A percentile compares a stretch with the other conserved stretches of the same genome.
Conservation (phyloP, 2,888 invertebrate species). For the Netelia fuscicornis region DNA sequence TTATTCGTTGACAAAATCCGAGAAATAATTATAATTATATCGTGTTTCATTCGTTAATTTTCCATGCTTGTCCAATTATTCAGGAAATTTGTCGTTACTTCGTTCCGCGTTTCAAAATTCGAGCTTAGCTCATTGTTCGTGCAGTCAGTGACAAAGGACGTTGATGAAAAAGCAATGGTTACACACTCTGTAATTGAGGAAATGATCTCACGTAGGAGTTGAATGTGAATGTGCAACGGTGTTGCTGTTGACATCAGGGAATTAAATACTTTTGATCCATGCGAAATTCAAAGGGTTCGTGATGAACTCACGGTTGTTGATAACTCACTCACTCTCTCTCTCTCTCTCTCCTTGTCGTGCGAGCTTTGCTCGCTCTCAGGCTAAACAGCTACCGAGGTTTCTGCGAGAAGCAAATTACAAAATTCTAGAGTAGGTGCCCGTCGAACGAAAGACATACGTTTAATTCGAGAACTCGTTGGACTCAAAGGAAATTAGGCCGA, state of each 20-base stretch:
- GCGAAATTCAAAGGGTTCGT: not conserved
- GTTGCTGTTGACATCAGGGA: not conserved
- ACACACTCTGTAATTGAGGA: not conserved
- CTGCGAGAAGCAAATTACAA: not conserved
- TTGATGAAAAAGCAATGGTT: not conserved
- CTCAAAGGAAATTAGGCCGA: too few species aligned
- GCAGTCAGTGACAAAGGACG: not conserved
- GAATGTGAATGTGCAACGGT: slow-evolving; percentile 9
- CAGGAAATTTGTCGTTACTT: too few species aligned
- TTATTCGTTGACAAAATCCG: slow-evolving; percentile 14
- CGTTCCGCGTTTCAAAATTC: too few species aligned
- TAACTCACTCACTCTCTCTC: slow-evolving; percentile 4
- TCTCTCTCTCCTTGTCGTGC: not conserved
- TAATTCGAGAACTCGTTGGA: too few species aligned
- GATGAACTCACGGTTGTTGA: not conserved
- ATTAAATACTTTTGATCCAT: not conserved
- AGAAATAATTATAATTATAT: slow-evolving; percentile 11
- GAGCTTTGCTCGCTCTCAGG: not conserved
- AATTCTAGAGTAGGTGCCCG: not conserved
- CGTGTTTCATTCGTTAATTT: too few species aligned
- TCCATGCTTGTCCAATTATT: too few species aligned
- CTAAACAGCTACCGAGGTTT: not conserved
- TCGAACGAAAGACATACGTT: not conserved
- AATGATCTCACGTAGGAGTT: slow-evolving; percentile 12
- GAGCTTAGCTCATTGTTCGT: too few species aligned